A percentile compares a stretch with the other conserved stretches of the same genome.
Conservation (phyloP, 2,888 invertebrate genomes). For the Marronus borbonicus region DNA sequence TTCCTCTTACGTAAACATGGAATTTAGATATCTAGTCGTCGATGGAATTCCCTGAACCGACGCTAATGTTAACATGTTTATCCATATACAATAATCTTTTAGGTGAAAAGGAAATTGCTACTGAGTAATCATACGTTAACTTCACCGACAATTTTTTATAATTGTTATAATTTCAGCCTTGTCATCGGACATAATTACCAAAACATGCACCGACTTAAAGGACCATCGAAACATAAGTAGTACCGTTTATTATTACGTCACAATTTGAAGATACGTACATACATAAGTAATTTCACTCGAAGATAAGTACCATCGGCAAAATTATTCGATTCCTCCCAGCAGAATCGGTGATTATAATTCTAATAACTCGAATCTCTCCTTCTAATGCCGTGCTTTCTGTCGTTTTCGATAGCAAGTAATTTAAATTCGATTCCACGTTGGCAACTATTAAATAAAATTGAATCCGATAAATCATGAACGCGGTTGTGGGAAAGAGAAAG, state of each 20-base stretch:
- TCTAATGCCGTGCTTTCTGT: neutral
- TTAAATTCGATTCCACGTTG: constrained; percentile 28
- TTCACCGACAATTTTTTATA: neutral
- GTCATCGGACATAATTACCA: constrained; percentile 11
- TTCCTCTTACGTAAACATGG: no score
- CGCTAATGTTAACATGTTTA: no score
- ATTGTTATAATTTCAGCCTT: neutral
- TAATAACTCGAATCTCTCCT: neutral
- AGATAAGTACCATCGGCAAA: constrained; percentile 2
- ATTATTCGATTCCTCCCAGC: constrained; percentile 10
- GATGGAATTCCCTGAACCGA: no score
- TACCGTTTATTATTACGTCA: constrained; percentile 1
- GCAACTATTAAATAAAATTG: constrained; percentile 39
- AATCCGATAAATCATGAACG: constrained; percentile 35
- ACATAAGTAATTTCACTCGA: neutral
- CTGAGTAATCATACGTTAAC: no score
- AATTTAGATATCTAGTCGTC: no score
- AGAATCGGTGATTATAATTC: neutral
- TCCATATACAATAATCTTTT: no score
- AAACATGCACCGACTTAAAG: neutral
- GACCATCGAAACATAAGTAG: constrained; percentile 1
- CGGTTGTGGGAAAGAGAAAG: neutral
- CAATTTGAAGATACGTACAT: neutral
- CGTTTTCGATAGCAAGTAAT: constrained; percentile 12
- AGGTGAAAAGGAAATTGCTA: neutral